Conservation (phyloP, 1,140 invertebrate genomes). For the Musca vetustissima region DNA sequence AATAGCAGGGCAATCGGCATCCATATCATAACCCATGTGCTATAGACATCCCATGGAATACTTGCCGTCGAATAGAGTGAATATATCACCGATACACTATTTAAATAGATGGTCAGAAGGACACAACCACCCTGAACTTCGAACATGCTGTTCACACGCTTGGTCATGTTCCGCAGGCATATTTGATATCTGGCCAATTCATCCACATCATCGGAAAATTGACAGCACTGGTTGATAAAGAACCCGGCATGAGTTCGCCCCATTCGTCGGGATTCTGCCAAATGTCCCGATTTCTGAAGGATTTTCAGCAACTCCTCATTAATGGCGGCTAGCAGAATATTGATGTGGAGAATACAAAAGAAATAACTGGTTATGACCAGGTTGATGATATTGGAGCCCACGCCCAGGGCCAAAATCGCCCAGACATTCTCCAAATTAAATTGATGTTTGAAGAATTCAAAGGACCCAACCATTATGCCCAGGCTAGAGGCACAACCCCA, state of each 20-base stretch:
- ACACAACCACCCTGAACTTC: neutral
- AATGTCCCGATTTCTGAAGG: neutral
- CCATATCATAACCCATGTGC: no score
- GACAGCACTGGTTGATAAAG: neutral
- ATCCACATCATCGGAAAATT: neutral
- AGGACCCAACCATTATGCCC: neutral
- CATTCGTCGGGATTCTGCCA: neutral
- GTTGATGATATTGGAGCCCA: neutral
- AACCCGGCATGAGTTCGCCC: neutral
- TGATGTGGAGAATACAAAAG: neutral
- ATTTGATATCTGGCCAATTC: neutral
- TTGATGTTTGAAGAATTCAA: neutral
- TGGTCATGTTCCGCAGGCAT: neutral
- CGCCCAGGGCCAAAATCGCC: neutral
- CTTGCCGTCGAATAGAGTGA: no score
- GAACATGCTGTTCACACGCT: neutral
- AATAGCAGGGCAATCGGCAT: no score
- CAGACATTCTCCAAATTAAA: no score
- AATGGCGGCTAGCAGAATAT: neutral
- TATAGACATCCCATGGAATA: no score
- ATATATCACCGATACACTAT: no score
- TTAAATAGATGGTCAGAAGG: no score
- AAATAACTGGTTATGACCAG: neutral
- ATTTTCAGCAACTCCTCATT: slow-evolving; percentile 4
- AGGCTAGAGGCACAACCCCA: neutral